Percentiles rank a stretch among this genome's conserved stretches.
Conservation (phyloP, 2,888 invertebrate species). For the Leptarthrus brevirostris region DNA sequence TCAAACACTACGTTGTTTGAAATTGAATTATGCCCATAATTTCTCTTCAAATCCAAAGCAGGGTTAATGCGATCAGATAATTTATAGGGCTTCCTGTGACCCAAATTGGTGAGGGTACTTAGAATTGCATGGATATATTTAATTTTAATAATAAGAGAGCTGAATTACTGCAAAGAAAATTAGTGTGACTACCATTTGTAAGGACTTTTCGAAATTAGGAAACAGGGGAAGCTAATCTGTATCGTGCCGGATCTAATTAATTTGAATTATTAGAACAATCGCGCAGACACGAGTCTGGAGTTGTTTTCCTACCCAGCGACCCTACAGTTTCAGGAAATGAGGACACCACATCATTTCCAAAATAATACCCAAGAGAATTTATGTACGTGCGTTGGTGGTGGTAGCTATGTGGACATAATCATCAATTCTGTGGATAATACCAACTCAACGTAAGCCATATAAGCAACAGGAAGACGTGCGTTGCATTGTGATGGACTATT, state of each 20-base stretch:
- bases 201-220: constrained; percentile 2
- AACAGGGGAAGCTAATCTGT: constrained; percentile 33
- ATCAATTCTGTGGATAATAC: constrained; percentile 44
- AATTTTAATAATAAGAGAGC: constrained; percentile 40
- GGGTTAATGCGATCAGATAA: constrained; percentile 36
- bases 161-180: constrained; percentile 26
- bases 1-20: too few relatives aligned
- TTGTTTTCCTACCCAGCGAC: not conserved
- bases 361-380: constrained; percentile 54
- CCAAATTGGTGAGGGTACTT: constrained; percentile 3
- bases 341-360: constrained; percentile 39
- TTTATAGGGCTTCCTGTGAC: constrained; percentile 1
- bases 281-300: constrained; percentile 20
- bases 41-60: constrained; percentile 30
- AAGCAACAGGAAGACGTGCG: constrained; percentile 51
- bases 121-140: constrained; percentile 30
- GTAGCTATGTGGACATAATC: constrained; percentile 34
- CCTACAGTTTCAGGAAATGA: constrained; percentile 14
- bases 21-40: constrained; percentile 38
- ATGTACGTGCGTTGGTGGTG: constrained; percentile 41
- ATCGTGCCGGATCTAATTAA: constrained; percentile 51
- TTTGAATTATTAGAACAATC: constrained; percentile 54
- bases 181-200: constrained; percentile 26
- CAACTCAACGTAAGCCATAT: constrained; percentile 24
- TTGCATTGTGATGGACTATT: constrained; percentile 49